Evolutionary conservation across 1,140 invertebrate genomes (phyloP).

Genomic region (Calliopsis andreniformis): DNA sequence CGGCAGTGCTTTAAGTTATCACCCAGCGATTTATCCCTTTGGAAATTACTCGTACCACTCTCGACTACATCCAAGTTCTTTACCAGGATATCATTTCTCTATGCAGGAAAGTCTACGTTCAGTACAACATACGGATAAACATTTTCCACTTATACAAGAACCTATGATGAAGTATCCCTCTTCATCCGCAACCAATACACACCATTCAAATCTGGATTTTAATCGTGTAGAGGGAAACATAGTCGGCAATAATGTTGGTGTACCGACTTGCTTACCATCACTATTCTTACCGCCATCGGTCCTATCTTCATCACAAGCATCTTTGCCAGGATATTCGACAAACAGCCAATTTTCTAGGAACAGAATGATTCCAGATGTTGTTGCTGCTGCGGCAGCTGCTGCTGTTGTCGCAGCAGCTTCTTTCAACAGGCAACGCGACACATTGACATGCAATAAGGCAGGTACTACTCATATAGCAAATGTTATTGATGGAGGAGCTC

Average conservation of each 20-base stretch:
- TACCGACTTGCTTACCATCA: constrained; percentile 10
- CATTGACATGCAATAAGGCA: constrained; percentile 24
- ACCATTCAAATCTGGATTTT: constrained; percentile 26
- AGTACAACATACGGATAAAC: constrained; percentile 43
- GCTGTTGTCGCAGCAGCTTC: constrained; percentile 58
- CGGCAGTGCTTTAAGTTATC: constrained; percentile 54
- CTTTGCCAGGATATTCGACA: constrained; percentile 21
- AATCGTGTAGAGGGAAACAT: constrained; percentile 35
- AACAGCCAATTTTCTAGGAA: constrained; percentile 29
- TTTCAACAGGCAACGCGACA: constrained; percentile 40
- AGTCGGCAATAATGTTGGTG: constrained; percentile 5
- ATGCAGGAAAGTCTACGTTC: constrained; percentile 46
- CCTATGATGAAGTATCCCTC: constrained; percentile 41
- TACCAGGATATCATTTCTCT: constrained; percentile 38
- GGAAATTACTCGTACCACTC: constrained; percentile 47
- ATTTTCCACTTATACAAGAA: constrained; percentile 27
- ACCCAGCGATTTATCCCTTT: constrained; percentile 55
- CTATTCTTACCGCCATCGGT: constrained; percentile 29
- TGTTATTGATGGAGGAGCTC: constrained; percentile 12
- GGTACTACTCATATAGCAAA: constrained; percentile 5
- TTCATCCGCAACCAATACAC: not conserved
- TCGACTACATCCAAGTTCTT: constrained; percentile 40
- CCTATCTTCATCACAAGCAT: constrained; percentile 5
- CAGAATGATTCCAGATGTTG: constrained; percentile 57
- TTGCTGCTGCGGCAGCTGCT: constrained; percentile 58